Evolutionary conservation across 2,113 vertebrate species (phyloP), one percentile per base, ranked within the genome.

Genomic region (Orientallactaga bullata): DNA sequence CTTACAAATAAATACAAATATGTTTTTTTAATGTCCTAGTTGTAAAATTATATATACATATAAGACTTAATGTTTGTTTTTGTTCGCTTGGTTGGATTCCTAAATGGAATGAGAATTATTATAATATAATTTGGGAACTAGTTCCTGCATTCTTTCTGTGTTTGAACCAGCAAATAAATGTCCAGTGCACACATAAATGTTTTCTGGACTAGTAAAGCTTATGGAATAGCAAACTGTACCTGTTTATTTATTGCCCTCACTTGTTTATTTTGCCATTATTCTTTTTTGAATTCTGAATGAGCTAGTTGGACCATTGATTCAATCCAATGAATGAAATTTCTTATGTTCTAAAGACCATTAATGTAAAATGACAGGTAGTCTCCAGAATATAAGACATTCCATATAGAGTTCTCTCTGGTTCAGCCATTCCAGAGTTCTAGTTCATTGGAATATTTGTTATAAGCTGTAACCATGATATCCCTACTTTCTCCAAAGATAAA

Each of bases 221-320:
- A 58, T 42, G 6, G 7, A 58, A 0, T 58, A 39, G 47, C 86
- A 39, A 18, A 60, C 88, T 91, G 3, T 30, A 76, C 21, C 30
- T 37, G 55, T 74, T 87, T 39, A n/a, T 58, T 94, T 35, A 47
- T 58, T 95, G 28, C 66, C 35, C 79, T 71, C 12, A n/a, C 11
- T 21, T 74, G 80, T 81, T 87, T 94, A 12, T 37, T 15, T 92
- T n/a, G 30, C 73, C n/a, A 13, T 89, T 37, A 37, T 80, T 94
- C 83, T 88, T 91, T 81, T 93, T 24, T 89, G 24, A 89, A 77
- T 89, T 83, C 30, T 76, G 32, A 92, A 91, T 76, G 32, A 92
- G 89, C 91, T n/a, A n/a, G 17, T 47, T 63, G 24, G 37, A 69
- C 82, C 58, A 65, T 94, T 68, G 51, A 30, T 74, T 93, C 66